Conservation (phyloP, 2,113 vertebrate genomes). For the Microcebus griseorufus region DNA sequence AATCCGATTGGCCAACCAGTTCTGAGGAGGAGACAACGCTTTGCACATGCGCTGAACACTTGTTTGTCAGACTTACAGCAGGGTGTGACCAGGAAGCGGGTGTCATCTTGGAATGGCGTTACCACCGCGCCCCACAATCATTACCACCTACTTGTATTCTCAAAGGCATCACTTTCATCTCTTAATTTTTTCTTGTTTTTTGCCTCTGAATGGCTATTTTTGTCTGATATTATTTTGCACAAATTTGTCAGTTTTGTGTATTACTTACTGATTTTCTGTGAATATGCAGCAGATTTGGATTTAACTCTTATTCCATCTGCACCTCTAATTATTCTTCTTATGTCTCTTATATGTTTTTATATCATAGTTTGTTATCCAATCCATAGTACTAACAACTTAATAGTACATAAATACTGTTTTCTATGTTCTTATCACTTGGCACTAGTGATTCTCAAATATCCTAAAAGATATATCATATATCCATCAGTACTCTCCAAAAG, state of each 20-base stretch:
- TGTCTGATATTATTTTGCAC: neutral
- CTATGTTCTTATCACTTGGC: neutral
- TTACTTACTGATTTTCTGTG: neutral
- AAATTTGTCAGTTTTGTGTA: neutral
- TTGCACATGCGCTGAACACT: too few relatives aligned
- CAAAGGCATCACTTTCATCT: neutral
- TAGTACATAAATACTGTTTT: neutral
- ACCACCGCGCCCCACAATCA: too few relatives aligned
- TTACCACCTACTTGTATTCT: neutral
- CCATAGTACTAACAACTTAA: neutral
- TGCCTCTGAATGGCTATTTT: neutral
- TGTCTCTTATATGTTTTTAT: neutral
- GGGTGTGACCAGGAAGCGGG: too few relatives aligned
- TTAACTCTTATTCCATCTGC: neutral
- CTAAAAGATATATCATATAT: neutral
- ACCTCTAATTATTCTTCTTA: neutral
- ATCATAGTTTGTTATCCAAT: neutral
- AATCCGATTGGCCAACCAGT: too few relatives aligned
- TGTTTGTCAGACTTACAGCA: too few relatives aligned
- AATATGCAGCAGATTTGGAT: neutral
- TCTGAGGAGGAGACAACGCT: too few relatives aligned
- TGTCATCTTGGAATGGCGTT: too few relatives aligned
- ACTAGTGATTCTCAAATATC: neutral
- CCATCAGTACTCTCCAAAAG: neutral
- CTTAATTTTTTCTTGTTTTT: neutral